phyloP scores from a whole-genome alignment of 2,797 vertebrate genomes.

The Helarctos malayanus region DNA sequence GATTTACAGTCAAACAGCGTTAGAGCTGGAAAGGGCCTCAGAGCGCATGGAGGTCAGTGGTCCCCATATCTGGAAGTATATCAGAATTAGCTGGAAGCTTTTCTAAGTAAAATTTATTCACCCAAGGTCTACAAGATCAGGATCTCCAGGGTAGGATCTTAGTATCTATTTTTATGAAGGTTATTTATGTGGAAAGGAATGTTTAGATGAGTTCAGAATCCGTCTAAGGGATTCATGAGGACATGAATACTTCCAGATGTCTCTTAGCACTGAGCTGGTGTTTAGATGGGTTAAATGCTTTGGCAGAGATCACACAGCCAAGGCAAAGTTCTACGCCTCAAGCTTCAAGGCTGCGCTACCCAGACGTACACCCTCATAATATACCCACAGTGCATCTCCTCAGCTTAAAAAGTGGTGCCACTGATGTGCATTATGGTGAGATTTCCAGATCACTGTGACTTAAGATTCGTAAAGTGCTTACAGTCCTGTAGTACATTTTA shows the following conservation, averaged over 20 bases:
- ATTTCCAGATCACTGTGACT: background rate
- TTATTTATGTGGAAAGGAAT: conserved; percentile 40
- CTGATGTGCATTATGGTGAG: background rate
- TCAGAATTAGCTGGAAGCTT: background rate
- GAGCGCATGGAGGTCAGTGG: background rate
- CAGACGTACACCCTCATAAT: background rate
- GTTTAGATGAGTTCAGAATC: background rate
- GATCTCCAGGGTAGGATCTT: background rate
- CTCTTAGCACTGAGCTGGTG: background rate
- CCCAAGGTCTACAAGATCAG: background rate
- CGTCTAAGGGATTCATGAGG: background rate
- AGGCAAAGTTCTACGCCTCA: background rate
- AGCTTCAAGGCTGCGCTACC: background rate
- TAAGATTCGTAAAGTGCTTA: background rate
- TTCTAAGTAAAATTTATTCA: background rate
- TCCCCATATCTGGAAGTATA: background rate
- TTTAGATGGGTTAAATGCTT: background rate
- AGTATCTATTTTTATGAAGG: conserved; percentile 7
- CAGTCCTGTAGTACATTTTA: background rate
- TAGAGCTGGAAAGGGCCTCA: background rate
- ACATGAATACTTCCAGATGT: background rate
- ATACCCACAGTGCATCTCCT: background rate
- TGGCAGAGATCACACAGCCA: background rate
- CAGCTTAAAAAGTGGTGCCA: background rate
- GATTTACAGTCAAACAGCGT: background rate